Base-by-base conservation (phyloP, 1,140 invertebrate genomes). In the Oncopeltus fasciatus region DNA sequence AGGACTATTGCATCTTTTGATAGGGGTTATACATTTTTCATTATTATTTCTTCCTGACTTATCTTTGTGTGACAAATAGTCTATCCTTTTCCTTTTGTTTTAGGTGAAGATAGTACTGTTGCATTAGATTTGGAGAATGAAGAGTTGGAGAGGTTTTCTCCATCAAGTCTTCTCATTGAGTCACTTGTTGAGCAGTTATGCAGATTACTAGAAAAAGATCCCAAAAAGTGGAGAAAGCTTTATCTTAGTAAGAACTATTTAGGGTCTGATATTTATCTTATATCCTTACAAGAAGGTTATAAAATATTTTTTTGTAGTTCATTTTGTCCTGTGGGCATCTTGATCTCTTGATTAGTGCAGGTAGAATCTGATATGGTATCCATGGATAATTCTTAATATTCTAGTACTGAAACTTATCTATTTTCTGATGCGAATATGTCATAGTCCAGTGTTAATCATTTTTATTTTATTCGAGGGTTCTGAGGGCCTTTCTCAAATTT, bases 111-210 rank as follows among this genome's bases (percentile, higher is more conserved):
- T 16, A 44, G 57, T 31, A 63, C 57, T n/a, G 20, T 63, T 26
- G 62, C 62, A 33, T 57, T 63, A 49, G 46, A 43, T 27, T 29
- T 63, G 1, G n/a, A 38, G 28, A 33, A 43, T 21, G 24, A 31
- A 11, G 14, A 27, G 43, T 44, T 57, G 4, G 21, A 60, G 21
- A 21, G 26, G 14, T 68, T 67, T 51, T 63, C 64, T 20, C 63
- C 67, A 16, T 65, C 65, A 9, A 83, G 80, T 68, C 72, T 85
- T 14, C 70, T 84, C 2, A 78, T 83, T 26, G 80, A 83, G 68
- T 81, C 81, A 14, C 73, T 85, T 2, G 77, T 85, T 16, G 78
- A 82, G 67, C 78, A 81, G 67, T 69, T 84, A 18, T 83, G 81
- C 69, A 72, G 73, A 21, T 72, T 82, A 12, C 72, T 82, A 2